Evolutionary conservation across 2,113 vertebrate genomes (phyloP).

Genomic region (Ceyx cyanopectus): DNA sequence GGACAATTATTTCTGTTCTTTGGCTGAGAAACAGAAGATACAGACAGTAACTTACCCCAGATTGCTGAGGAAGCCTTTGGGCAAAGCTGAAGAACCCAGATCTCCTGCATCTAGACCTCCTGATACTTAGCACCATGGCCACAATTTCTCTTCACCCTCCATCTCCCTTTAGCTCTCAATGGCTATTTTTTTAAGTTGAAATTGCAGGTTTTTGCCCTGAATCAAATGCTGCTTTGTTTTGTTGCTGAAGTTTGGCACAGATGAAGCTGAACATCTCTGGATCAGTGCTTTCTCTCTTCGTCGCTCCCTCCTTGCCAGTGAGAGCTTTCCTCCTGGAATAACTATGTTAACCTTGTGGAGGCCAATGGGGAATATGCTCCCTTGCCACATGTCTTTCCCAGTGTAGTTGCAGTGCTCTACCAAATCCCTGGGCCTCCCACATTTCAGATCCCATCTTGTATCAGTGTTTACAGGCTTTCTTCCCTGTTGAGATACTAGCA

Average conservation of each 20-base stretch:
- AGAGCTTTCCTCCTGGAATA: not conserved
- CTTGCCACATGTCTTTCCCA: not conserved
- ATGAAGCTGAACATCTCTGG: not conserved
- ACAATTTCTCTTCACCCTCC: not conserved
- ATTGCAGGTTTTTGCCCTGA: not conserved
- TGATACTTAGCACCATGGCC: not conserved
- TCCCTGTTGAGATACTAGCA: not conserved
- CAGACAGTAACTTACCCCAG: constrained; percentile 3
- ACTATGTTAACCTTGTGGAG: not conserved
- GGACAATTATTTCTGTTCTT: constrained; percentile 17
- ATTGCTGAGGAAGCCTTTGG: not conserved
- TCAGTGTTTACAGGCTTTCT: not conserved
- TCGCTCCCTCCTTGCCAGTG: not conserved
- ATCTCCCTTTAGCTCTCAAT: not conserved
- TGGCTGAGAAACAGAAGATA: constrained; percentile 4
- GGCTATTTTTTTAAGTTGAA: not conserved
- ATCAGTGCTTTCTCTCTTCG: not conserved
- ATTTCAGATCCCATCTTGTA: not conserved
- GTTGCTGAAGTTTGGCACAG: not conserved
- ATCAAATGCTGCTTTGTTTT: not conserved
- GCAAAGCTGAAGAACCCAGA: not conserved
- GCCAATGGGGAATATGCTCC: not conserved
- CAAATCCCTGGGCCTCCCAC: not conserved
- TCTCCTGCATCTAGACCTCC: not conserved
- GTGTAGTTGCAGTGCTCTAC: not conserved